phyloP scores from a whole-genome alignment of 2,888 invertebrate genomes.

The Mythimna albipuncta region DNA sequence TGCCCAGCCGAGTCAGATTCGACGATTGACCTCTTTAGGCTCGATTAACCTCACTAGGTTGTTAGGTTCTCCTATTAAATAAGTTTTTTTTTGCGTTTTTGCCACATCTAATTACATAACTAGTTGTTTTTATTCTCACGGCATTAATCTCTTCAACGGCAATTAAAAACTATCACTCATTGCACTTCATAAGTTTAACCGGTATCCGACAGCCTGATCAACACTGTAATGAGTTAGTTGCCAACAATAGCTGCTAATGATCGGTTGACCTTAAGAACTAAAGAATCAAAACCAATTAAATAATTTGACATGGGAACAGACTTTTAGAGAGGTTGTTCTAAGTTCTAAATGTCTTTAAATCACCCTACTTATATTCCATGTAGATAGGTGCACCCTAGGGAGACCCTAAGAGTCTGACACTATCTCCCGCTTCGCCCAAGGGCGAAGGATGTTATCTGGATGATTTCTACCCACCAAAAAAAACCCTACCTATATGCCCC shows the following conservation, averaged over 20 bases:
- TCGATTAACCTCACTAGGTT: too few relatives aligned
- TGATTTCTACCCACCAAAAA: too few relatives aligned
- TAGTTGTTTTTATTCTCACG: background rate
- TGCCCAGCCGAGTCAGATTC: background rate
- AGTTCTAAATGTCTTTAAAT: background rate
- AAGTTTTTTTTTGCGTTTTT: constrained; percentile 8
- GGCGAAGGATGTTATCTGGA: too few relatives aligned
- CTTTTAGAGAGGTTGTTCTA: constrained; percentile 1
- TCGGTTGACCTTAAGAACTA: background rate
- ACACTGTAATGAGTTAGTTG: background rate
- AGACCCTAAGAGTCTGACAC: too few relatives aligned
- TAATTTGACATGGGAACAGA: constrained; percentile 8
- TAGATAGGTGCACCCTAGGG: too few relatives aligned
- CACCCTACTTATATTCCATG: too few relatives aligned
- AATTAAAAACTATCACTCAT: constrained; percentile 3
- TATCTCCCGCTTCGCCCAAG: too few relatives aligned
- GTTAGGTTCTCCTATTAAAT: constrained; percentile 7
- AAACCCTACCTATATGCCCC: background rate
- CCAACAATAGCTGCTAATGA: background rate
- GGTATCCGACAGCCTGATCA: background rate
- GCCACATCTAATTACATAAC: background rate
- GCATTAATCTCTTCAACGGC: background rate
- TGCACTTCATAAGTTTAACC: background rate
- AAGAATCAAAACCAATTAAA: background rate
- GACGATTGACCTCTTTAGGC: background rate